A percentile compares a stretch with the other conserved stretches of the same genome.
phyloP scores from a whole-genome alignment of 2,888 invertebrate species.

The Augiades crinisus region DNA sequence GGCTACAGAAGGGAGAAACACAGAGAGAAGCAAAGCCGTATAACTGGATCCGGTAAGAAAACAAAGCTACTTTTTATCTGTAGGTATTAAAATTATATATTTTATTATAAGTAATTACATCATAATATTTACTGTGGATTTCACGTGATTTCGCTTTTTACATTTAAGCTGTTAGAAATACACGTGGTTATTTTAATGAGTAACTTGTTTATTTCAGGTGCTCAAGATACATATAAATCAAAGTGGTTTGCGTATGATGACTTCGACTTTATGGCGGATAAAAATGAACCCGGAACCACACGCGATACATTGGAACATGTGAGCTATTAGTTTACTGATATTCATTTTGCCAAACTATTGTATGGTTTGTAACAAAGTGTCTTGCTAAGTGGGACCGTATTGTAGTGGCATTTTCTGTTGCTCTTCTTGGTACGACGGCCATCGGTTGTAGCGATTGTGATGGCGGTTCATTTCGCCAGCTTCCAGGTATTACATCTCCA shows the following conservation, averaged over 20 bases:
- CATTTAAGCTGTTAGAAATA: slow-evolving; percentile 18
- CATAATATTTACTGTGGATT: slow-evolving; percentile 23
- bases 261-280: slow-evolving; percentile 37
- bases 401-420: slow-evolving; percentile 31
- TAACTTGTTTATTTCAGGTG: slow-evolving; percentile 27
- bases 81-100: slow-evolving; percentile 2
- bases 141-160: slow-evolving; percentile 16
- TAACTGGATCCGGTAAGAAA: slow-evolving; percentile 17
- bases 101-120: slow-evolving; percentile 5
- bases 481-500: slow-evolving; percentile 35
- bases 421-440: slow-evolving; percentile 34
- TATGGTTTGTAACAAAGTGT: slow-evolving; percentile 35
- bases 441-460: slow-evolving; percentile 34
- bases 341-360: slow-evolving; percentile 37
- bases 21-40: slow-evolving; percentile 32
- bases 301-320: slow-evolving; percentile 34
- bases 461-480: slow-evolving; percentile 37
- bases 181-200: slow-evolving; percentile 17
- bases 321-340: slow-evolving; percentile 30
- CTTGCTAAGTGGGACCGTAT: slow-evolving; percentile 35
- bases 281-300: slow-evolving; percentile 34
- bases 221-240: slow-evolving; percentile 27
- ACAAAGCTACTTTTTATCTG: slow-evolving; percentile 23
- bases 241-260: slow-evolving; percentile 30
- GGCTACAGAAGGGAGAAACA: slow-evolving; percentile 35